Percentiles rank a stretch among this genome's conserved stretches.
These are phyloP conservation scores for Drosophila limbata DNA, from an alignment of 2,888 invertebrate species.

Conservation along the genomic window DNA sequence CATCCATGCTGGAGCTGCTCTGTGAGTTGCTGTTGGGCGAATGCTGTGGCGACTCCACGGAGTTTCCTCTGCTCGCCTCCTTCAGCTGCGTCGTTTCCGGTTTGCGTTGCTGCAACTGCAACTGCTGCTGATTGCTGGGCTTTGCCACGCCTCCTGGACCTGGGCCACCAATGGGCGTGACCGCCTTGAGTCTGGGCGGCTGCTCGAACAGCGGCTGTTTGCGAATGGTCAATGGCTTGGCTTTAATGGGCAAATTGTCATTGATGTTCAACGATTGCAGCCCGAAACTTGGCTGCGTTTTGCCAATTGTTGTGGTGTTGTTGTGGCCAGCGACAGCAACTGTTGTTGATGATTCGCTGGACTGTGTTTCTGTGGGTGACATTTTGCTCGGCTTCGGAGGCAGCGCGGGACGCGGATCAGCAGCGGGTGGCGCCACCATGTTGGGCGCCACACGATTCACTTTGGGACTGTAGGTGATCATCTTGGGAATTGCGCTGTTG, in stretches of 20 bases:
- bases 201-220: conserved; percentile 93
- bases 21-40: conserved; percentile 77
- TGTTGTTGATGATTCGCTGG: conserved; percentile 64
- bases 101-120: conserved; percentile 27
- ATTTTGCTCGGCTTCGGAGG: conserved; percentile 92
- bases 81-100: conserved; percentile 37
- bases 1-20: conserved; percentile 83
- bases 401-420: conserved; percentile 89
- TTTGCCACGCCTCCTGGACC: conserved; percentile 77
- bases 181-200: conserved; percentile 91
- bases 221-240: conserved; percentile 93
- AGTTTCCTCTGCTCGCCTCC: conserved; percentile 22
- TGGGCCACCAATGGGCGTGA: conserved; percentile 83
- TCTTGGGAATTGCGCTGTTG: conserved; percentile 82
- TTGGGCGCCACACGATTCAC: conserved; percentile 86
- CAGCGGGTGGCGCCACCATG: conserved; percentile 61
- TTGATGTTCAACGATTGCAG: conserved; percentile 83
- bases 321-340: background rate
- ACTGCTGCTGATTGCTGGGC: conserved; percentile 14
- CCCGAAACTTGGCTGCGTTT: conserved; percentile 53
- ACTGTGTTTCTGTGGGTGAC: conserved; percentile 78
- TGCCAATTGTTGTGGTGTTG: background rate
- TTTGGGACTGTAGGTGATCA: conserved; percentile 85
- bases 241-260: conserved; percentile 89
- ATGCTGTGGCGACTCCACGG: conserved; percentile 57